A percentile compares a stretch with the other conserved stretches of the same genome.
Evolutionary conservation across 2,113 vertebrate genomes (phyloP).

Genomic region (Trematocara unimaculatum): DNA sequence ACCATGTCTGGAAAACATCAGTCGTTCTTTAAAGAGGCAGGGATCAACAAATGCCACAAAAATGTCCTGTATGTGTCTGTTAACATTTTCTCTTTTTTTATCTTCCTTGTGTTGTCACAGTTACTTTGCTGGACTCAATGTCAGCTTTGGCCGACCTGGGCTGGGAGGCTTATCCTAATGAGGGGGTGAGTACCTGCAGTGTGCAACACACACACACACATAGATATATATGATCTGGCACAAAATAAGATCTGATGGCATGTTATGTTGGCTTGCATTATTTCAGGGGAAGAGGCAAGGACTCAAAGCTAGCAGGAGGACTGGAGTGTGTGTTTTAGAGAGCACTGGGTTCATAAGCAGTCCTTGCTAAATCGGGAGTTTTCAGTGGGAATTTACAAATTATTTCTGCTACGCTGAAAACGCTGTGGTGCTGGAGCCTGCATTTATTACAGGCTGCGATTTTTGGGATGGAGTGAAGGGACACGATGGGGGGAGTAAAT

Average conservation of each 20-base stretch:
- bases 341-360: conserved; percentile 40
- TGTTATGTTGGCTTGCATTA: conserved; percentile 20
- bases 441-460: conserved; percentile 16
- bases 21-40: neutral
- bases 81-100: neutral
- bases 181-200: conserved; percentile 73
- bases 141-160: conserved; percentile 79
- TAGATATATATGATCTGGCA: neutral
- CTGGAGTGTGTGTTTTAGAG: conserved; percentile 39
- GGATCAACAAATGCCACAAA: neutral
- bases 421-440: conserved; percentile 17
- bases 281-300: neutral
- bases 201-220: neutral
- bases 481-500: neutral
- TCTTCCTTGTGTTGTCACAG: conserved; percentile 51
- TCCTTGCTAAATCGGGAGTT: conserved; percentile 55
- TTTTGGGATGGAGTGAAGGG: conserved; percentile 22
- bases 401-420: conserved; percentile 63
- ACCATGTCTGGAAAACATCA: neutral
- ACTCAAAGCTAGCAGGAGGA: neutral
- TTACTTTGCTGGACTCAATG: conserved; percentile 82
- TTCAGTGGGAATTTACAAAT: conserved; percentile 60
- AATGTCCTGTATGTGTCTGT: neutral
- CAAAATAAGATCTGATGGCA: neutral
- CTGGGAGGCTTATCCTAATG: conserved; percentile 80